A percentile compares a stretch with the other conserved stretches of the same genome.
Evolutionary conservation across 1,140 invertebrate genomes (phyloP).

Genomic region (Nephila pilipes): DNA sequence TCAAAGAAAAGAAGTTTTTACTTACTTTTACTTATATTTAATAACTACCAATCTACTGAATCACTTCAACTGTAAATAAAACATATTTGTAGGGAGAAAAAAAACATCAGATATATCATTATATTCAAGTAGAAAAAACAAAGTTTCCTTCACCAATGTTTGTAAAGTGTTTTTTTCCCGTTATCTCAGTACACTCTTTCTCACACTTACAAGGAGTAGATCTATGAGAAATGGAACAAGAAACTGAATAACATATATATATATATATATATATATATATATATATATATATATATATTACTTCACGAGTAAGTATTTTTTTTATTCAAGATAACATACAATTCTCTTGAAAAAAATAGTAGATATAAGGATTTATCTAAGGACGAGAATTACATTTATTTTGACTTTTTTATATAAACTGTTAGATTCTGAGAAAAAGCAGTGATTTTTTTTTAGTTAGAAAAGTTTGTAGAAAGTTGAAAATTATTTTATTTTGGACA

Average conservation of each 20-base stretch:
- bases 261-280: too few species aligned
- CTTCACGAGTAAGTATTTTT: neutral
- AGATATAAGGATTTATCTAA: neutral
- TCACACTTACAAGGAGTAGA: slow-evolving; percentile 6
- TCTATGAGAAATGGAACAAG: too few species aligned
- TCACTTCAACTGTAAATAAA: neutral
- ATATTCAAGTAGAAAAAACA: neutral
- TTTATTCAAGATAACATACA: neutral
- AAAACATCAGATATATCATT: neutral
- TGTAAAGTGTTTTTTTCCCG: neutral
- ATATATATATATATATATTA: neutral
- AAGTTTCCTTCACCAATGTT: neutral
- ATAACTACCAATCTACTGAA: neutral
- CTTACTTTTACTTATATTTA: neutral
- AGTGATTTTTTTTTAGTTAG: neutral
- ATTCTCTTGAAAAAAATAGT: neutral
- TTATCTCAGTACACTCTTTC: neutral
- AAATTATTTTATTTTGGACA: neutral
- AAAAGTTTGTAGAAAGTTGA: neutral
- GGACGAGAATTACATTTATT: neutral
- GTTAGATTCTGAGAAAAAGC: neutral
- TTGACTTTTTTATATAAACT: neutral
- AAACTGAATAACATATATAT: too few species aligned
- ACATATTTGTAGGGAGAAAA: neutral
- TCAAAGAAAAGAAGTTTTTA: neutral